Percentiles rank a stretch among this genome's conserved stretches.
Evolutionary conservation across 2,113 vertebrate genomes (phyloP).

Genomic region (Setophaga petechia): DNA sequence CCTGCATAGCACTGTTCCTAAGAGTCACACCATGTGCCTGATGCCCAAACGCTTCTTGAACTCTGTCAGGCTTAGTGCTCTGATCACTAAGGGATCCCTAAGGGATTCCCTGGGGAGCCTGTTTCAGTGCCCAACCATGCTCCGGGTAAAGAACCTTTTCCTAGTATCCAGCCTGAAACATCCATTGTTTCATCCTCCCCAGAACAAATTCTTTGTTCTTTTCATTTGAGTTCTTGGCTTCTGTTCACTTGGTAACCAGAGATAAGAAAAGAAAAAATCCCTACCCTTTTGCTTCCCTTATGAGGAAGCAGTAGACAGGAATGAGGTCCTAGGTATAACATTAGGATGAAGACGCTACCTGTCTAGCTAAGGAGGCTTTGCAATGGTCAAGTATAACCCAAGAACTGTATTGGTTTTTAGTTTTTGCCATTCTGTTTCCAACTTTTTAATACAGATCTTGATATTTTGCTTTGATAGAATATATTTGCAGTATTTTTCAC

Average conservation of each 20-base stretch:
- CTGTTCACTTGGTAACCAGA: background rate
- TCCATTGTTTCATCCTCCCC: too few species aligned
- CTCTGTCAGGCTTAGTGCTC: background rate
- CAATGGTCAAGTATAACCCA: background rate
- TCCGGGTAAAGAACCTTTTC: too few species aligned
- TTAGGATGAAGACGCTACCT: background rate
- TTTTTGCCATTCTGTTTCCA: background rate
- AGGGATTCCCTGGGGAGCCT: background rate
- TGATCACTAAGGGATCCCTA: too few species aligned
- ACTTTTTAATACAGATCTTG: background rate
- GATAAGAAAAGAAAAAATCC: background rate
- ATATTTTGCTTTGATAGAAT: background rate
- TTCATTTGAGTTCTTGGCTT: background rate
- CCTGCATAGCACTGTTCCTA: background rate
- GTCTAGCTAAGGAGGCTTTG: background rate
- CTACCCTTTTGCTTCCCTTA: background rate
- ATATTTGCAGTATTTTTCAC: background rate
- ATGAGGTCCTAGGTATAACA: background rate
- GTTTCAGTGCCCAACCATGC: accelerated
- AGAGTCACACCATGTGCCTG: background rate
- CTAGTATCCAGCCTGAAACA: background rate
- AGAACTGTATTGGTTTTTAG: background rate
- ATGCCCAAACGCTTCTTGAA: background rate
- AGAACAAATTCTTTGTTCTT: background rate
- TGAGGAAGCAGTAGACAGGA: background rate